Percentiles rank a stretch among this genome's conserved stretches.
Conservation (phyloP, 2,797 vertebrate genomes). For the Kryptopterus vitreolus region DNA sequence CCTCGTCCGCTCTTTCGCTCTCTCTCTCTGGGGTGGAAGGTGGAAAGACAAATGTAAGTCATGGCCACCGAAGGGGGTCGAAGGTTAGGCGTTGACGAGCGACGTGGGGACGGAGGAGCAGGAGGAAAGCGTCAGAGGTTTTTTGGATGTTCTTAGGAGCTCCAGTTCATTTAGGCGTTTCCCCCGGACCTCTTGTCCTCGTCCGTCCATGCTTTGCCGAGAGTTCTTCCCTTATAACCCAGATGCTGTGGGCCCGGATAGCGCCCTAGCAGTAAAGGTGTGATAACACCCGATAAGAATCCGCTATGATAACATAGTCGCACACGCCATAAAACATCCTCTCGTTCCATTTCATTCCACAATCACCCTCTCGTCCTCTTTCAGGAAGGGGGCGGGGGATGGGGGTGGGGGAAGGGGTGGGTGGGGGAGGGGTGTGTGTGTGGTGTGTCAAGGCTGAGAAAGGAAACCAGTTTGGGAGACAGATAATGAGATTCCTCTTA, state of each 20-base stretch:
- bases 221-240: slow-evolving; percentile 44
- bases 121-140: not conserved
- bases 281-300: slow-evolving; percentile 47
- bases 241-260: slow-evolving; percentile 21
- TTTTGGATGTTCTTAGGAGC: not conserved
- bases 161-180: not conserved
- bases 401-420: slow-evolving; percentile 51
- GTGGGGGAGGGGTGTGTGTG: slow-evolving; percentile 45
- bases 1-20: not conserved
- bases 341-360: not conserved
- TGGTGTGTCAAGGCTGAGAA: slow-evolving; percentile 68
- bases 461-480: slow-evolving; percentile 30
- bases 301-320: slow-evolving; percentile 23
- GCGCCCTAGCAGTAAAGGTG: slow-evolving; percentile 26
- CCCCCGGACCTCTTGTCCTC: not conserved
- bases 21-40: slow-evolving; percentile 32
- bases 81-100: slow-evolving; percentile 29
- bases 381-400: slow-evolving; percentile 43
- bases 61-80: slow-evolving; percentile 12
- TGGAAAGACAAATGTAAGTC: slow-evolving; percentile 25
- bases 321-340: slow-evolving; percentile 29
- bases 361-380: slow-evolving; percentile 52
- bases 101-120: not conserved
- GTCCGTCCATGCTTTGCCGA: too few relatives aligned
- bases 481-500: slow-evolving; percentile 54